Base-by-base conservation (phyloP, 2,888 invertebrate species). In the Catonia carolina region DNA sequence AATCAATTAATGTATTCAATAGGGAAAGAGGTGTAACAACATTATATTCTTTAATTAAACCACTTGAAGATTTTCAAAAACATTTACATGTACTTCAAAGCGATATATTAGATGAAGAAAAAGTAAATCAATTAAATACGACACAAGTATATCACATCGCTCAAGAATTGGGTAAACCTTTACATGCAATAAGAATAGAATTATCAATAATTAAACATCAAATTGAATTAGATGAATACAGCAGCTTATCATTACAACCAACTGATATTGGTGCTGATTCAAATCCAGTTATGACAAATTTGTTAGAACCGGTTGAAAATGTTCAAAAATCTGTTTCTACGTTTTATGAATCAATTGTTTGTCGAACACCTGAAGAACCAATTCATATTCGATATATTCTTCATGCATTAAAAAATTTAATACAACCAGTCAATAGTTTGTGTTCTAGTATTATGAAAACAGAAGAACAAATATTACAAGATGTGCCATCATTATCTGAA, bases 371-470 rank as follows among this genome's bases (percentile, higher is more conserved):
- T 4, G 62, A 65, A 41, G 64, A 64, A 36, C 61, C 62, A 0
- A 57, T 63, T 35, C 62, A 64, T 53, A 35, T 62, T 20, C 39
- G 64, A 41, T 63, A 59, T 42, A 54, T 66, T 17, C 50, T 66
- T 12, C 62, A 62, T 1, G 63, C 74, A 3, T 65, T 75, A 35
- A 69, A 73, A 51, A 72, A 73, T 2, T 68, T 78, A 12, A 58
- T 54, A 18, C 53, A 59, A 27, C 66, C 65, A 2, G 52, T 66
- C n/a, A 63, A 62, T 39, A 60, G 59, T n/a, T 50, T 66, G 23
- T 60, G 64, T 14, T 56, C 58, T 12, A 62, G 60, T 55, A 58
- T 66, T 35, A 61, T 60, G 31, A 58, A 60, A 58, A 52, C 62
- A 3, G 64, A 65, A 59, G 63, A 66, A 23, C 23, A 58, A 1